A percentile compares a stretch with the other conserved stretches of the same genome.
Conservation (phyloP, 2,113 vertebrate genomes). For the Cisticola juncidis region DNA sequence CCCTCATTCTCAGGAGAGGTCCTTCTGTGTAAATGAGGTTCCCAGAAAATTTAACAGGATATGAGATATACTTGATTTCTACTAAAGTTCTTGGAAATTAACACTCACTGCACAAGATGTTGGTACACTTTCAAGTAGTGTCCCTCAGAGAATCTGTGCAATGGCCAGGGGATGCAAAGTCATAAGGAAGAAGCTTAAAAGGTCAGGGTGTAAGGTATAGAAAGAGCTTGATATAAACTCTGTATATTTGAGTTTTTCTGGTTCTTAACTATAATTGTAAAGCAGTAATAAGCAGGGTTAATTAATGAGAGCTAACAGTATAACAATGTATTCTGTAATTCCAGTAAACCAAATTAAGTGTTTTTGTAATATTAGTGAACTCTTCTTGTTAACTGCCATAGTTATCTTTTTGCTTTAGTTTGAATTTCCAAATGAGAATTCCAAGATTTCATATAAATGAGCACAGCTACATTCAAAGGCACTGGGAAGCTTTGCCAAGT, state of each 20-base stretch:
- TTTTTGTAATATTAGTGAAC: neutral
- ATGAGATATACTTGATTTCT: neutral
- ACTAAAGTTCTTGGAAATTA: neutral
- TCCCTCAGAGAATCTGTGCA: neutral
- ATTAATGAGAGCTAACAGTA: neutral
- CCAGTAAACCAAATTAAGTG: neutral
- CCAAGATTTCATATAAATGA: neutral
- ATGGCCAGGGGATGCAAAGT: neutral
- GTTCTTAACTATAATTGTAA: neutral
- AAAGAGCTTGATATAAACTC: neutral
- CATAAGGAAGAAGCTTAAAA: neutral
- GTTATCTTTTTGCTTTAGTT: neutral
- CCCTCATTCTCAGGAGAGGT: neutral
- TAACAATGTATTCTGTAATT: neutral
- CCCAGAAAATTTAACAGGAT: neutral
- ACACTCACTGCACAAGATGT: neutral
- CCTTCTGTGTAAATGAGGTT: neutral
- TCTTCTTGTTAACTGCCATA: neutral
- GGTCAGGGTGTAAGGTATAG: neutral
- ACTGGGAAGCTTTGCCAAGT: neutral
- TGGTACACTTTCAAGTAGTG: rapidly evolving
- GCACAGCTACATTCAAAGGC: neutral
- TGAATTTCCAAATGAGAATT: neutral
- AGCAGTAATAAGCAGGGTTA: neutral
- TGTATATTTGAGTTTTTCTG: neutral